These are phyloP conservation scores for Arion vulgaris DNA, from an alignment of 1,140 invertebrate genomes.

Conservation along the genomic window DNA sequence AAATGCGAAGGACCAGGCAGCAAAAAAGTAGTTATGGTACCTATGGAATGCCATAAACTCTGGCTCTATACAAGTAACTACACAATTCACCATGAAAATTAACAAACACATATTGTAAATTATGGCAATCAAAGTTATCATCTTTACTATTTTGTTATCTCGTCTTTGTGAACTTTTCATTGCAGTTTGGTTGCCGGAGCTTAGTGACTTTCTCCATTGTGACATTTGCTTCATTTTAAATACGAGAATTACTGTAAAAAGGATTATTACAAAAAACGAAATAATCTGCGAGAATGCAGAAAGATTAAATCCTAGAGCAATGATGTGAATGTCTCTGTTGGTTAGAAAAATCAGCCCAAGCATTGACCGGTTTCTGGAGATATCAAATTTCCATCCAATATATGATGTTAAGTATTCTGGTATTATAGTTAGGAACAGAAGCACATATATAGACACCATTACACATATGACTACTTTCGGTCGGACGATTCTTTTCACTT, in stretches of 20 bases:
- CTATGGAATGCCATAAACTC: not conserved
- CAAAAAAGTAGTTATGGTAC: constrained; percentile 2
- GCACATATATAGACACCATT: not conserved
- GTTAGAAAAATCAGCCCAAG: not conserved
- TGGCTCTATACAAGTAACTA: not conserved
- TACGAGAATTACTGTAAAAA: constrained; percentile 15
- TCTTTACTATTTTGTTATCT: not conserved
- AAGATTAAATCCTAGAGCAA: not conserved
- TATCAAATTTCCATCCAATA: constrained; percentile 7
- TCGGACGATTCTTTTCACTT: constrained; percentile 2
- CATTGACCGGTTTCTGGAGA: not conserved
- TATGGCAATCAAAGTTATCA: not conserved
- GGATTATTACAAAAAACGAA: constrained; percentile 21
- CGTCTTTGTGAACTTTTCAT: not conserved
- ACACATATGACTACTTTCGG: not conserved
- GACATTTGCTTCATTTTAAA: not conserved
- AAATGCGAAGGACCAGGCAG: not conserved
- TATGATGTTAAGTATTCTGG: not conserved
- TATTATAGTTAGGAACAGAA: not conserved
- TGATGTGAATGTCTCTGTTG: not conserved
- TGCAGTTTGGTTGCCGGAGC: too few species aligned
- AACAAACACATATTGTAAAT: not conserved
- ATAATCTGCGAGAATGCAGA: constrained; percentile 1
- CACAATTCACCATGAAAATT: not conserved
- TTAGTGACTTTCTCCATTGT: not conserved